Evolutionary conservation across 2,113 vertebrate genomes (phyloP), one percentile per base, ranked within the genome.

Genomic region (Channa argus): DNA sequence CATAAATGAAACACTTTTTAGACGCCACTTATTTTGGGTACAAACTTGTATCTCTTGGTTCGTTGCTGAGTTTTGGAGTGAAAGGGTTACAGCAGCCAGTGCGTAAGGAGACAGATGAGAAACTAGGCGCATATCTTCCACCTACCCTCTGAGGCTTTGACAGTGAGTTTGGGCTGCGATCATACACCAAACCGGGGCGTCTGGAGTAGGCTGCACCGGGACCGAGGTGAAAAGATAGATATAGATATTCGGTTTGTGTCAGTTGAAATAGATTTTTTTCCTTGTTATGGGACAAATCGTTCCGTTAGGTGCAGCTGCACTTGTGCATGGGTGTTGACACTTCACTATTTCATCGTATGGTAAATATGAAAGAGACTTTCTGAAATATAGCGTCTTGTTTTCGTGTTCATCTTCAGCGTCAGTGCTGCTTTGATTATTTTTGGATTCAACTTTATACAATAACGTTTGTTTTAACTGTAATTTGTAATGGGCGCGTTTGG

Each of bases 1-100:
- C 34, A 11, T 58, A n/a, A 49, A n/a, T 47, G 37, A 8, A 44
- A 45, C 56, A 59, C 79, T 85, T 86, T 70, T 56, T 50, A 46
- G 46, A 53, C 56, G 52, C 5, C 5, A 8, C 46, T 79, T 62
- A 63, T 60, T 64, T 24, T 43, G 65, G 60, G 62, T 33, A 39
- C 54, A 46, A 80, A 89, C 62, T 86, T 74, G 58, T 38, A 75
- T 71, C 49, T 65, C 55, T 72, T 63, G 82, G 72, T 54, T 71
- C 58, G 77, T 83, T 62, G 71, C 47, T 53, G 84, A 44, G 77
- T 73, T 88, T 84, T 88, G 92, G 85, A 89, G 83, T 85, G 90
- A 93, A 93, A 92, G 91, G 92, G 91, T 94, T 93, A 91, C 87
- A 90, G 71, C 78, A 81, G 83, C 67, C 86, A 53, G 86, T 83